Base-by-base conservation (phyloP, 1,140 invertebrate species). In the Trissolcus basalis region DNA sequence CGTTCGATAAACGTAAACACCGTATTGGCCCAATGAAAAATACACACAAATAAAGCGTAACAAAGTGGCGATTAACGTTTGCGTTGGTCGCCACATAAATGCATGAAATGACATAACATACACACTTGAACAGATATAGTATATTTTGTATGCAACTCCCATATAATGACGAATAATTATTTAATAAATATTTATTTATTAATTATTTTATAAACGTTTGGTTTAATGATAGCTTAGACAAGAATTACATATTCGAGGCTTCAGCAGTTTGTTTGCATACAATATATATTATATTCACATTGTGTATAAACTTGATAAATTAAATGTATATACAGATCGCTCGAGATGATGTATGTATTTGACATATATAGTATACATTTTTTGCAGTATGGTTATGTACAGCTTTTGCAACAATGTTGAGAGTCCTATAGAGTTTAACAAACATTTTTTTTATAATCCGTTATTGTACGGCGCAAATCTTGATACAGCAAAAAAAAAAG, bases 1-100 rank as follows among this genome's bases (percentile, higher is more conserved):
- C 68, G 74, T 77, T 77, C 74, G 74, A 77, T 77, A 77, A 71
- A 77, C 61, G 71, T 61, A 77, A 69, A 72, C 43, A 27, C 19
- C 59, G 47, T 64, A 73, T 70, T 70, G 69, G 73, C 70, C 48
- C 54, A 36, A 41, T 27, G 35, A 50, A 48, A 49, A 64, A 54
- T 64, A 71, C 58, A 68, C 64, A 69, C 9, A 39, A 39, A 73
- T 64, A 58, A 74, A 74, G 63, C 71, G 71, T 68, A 61, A 74
- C 71, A 74, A 65, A 67, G 50, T 56, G 45, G 50, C 45, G 32
- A 65, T 11, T 50, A 63, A 55, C 50, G 35, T 48, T 15, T 65
- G 14, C 43, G 39, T 61, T 67, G 41, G 16, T 67, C 16, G 41
- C 53, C 15, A 63, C 50, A 16, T 56, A 58, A 68, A 63, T 27